Percentiles rank a stretch among this genome's conserved stretches.
Conservation (phyloP, 1,140 invertebrate species). For the Papilio dardanus region DNA sequence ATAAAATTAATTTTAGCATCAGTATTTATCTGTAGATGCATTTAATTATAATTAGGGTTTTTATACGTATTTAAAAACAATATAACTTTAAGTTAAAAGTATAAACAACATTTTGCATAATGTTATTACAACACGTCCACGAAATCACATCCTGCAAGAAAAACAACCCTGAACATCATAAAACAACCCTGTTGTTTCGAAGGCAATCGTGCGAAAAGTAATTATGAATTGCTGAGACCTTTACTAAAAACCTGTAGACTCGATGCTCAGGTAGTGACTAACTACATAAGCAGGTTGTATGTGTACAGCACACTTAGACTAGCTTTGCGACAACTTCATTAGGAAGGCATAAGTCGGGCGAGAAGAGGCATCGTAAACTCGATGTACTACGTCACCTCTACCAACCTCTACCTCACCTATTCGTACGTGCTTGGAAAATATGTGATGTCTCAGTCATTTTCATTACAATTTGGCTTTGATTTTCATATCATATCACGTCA, state of each 20-base stretch:
- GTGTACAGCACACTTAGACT: slow-evolving; percentile 47
- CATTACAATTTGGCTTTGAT: not conserved
- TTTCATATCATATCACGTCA: slow-evolving; percentile 19
- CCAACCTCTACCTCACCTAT: slow-evolving; percentile 44
- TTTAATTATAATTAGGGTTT: too few relatives aligned
- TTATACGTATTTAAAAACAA: too few relatives aligned
- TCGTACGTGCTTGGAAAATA: not conserved
- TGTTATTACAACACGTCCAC: not conserved
- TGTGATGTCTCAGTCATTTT: not conserved
- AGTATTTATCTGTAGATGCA: slow-evolving; percentile 17
- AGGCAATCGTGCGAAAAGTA: slow-evolving; percentile 73
- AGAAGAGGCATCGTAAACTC: slow-evolving; percentile 55
- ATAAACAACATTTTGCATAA: too few relatives aligned
- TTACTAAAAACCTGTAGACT: slow-evolving; percentile 61
- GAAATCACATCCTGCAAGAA: not conserved
- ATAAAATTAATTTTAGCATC: not conserved
- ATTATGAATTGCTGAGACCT: slow-evolving; percentile 76
- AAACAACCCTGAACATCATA: not conserved
- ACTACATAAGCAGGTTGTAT: slow-evolving; percentile 42
- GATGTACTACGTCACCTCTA: slow-evolving; percentile 52
- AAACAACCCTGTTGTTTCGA: slow-evolving; percentile 62
- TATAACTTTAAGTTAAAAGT: not conserved
- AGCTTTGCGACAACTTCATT: slow-evolving; percentile 64
- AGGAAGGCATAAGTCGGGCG: slow-evolving; percentile 70
- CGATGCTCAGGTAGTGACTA: slow-evolving; percentile 24